Evolutionary conservation across 30 jellyfish, hydroid and myxozoan species (phyloP).

Genomic region (Hydra vulgaris): DNA sequence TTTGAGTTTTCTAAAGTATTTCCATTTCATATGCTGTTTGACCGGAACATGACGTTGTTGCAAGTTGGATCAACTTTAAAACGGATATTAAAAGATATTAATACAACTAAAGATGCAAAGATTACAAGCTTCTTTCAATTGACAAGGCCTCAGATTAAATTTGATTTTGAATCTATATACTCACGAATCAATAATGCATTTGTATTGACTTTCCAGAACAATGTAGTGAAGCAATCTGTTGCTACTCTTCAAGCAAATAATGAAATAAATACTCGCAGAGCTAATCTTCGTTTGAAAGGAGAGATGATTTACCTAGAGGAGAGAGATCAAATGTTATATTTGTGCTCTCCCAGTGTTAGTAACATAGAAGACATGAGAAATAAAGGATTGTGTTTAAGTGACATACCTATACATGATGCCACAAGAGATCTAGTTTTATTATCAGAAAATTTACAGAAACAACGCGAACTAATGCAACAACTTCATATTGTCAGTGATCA

Average conservation of each 20-base stretch:
- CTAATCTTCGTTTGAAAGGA: conserved; percentile 47
- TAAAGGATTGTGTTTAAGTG: conserved; percentile 39
- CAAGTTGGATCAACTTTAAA: conserved; percentile 37
- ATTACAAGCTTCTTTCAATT: conserved; percentile 18
- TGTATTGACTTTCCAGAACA: conserved; percentile 22
- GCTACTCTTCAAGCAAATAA: conserved; percentile 5
- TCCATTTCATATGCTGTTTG: conserved; percentile 43
- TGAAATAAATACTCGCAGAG: conserved; percentile 27
- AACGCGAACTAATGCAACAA: conserved; percentile 36
- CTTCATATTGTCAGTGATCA: conserved; percentile 35
- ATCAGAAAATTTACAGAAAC: conserved; percentile 31
- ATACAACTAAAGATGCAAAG: conserved; percentile 3
- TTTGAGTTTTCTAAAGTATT: conserved; percentile 36
- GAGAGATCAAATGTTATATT: conserved; percentile 30
- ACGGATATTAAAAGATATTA: conserved; percentile 31
- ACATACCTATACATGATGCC: conserved; percentile 59
- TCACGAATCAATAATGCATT: conserved; percentile 34
- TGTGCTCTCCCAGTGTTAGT: conserved; percentile 51
- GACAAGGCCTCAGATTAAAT: conserved; percentile 40
- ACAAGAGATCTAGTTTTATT: conserved; percentile 37
- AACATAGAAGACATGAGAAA: conserved; percentile 33
- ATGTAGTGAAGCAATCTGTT: conserved; percentile 12
- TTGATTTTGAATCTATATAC: conserved; percentile 31
- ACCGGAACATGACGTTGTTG: conserved; percentile 25
- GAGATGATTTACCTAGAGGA: conserved; percentile 42